Percentiles rank a stretch among this genome's conserved stretches.
Evolutionary conservation across 2,888 invertebrate genomes (phyloP).

Genomic region (Coleophora flavipennella): DNA sequence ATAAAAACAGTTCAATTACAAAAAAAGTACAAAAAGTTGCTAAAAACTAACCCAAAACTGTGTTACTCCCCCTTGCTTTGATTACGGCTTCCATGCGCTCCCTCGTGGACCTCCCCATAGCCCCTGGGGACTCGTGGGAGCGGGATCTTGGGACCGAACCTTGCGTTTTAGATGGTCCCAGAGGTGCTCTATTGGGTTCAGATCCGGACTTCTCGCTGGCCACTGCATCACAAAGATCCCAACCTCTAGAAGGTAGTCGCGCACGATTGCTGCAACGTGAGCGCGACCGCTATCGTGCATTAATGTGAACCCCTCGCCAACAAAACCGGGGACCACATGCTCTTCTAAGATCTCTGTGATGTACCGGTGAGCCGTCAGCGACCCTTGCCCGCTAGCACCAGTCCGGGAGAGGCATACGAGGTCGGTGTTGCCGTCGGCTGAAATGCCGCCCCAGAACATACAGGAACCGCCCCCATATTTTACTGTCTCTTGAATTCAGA

Average conservation of each 20-base stretch:
- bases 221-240: too few species aligned
- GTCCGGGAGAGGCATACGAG: slow-evolving; percentile 13
- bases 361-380: slow-evolving; percentile 9
- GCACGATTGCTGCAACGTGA: slow-evolving; percentile 5
- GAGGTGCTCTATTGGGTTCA: too few species aligned
- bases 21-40: neutral
- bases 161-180: too few species aligned
- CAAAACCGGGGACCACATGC: slow-evolving; percentile 7
- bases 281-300: slow-evolving; percentile 8
- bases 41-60: slow-evolving; percentile 2
- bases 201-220: too few species aligned
- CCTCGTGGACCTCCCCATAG: neutral
- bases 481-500: slow-evolving; percentile 10
- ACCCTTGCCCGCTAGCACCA: slow-evolving; percentile 11
- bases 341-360: slow-evolving; percentile 9
- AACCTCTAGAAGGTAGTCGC: slow-evolving; percentile 4
- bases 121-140: too few species aligned
- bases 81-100: slow-evolving; percentile 12
- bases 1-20: neutral
- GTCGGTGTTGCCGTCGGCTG: slow-evolving; percentile 11
- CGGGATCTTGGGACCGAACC: too few species aligned
- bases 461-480: slow-evolving; percentile 8
- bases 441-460: slow-evolving; percentile 8
- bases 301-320: slow-evolving; percentile 6
- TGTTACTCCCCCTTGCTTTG: slow-evolving; percentile 9